Evolutionary conservation across 2,888 invertebrate species (phyloP).

Genomic region (Sminthurinus aureus): DNA sequence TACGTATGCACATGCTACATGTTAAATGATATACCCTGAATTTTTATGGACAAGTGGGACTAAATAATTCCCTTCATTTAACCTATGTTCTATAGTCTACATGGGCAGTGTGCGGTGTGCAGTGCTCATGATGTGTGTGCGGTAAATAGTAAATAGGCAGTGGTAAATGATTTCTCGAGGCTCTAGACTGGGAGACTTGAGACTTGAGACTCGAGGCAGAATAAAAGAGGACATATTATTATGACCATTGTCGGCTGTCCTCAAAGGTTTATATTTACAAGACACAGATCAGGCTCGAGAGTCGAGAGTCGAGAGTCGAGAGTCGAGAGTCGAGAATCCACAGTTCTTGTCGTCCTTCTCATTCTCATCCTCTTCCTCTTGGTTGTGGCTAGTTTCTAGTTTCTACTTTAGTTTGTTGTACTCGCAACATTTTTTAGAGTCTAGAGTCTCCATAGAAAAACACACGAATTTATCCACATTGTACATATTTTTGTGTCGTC

Average conservation of each 20-base stretch:
- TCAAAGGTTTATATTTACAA: conserved; percentile 37
- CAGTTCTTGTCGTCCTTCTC: background rate
- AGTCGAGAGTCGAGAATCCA: background rate
- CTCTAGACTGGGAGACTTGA: no score
- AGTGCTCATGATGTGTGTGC: background rate
- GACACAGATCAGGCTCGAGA: conserved; percentile 22
- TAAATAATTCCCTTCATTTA: no score
- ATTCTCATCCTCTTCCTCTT: no score
- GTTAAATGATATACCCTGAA: background rate
- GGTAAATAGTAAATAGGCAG: no score
- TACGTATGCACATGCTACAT: no score
- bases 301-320: conserved; percentile 12
- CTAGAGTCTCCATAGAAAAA: no score
- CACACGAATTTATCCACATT: no score
- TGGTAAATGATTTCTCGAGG: conserved; percentile 34
- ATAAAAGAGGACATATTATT: background rate
- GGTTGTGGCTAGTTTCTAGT: no score
- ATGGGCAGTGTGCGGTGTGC: background rate
- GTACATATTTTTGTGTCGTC: background rate
- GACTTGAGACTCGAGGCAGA: conserved; percentile 6
- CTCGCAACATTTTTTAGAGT: no score
- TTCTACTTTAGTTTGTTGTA: no score
- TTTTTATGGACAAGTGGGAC: background rate
- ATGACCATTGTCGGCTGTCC: conserved; percentile 34
- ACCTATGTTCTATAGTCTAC: no score